Conservation (phyloP, 1,140 invertebrate genomes). For the Trichoplusia ni region DNA sequence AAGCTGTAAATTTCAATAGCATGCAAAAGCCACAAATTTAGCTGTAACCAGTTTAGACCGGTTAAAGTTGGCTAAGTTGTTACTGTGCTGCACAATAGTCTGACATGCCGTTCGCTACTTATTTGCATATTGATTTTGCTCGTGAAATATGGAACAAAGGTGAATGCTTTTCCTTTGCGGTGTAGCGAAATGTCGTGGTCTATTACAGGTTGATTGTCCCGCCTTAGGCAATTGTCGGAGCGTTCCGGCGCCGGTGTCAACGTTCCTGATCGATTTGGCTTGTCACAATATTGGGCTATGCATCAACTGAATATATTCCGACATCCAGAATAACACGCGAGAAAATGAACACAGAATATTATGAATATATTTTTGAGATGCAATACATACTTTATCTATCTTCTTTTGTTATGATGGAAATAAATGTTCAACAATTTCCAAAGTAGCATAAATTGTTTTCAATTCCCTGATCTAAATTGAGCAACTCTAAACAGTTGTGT, state of each 20-base stretch:
- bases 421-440: too few species aligned
- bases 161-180: slow-evolving; percentile 26
- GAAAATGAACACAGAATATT: too few species aligned
- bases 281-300: slow-evolving; percentile 3
- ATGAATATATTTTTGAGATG: too few species aligned
- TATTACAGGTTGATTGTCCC: slow-evolving; percentile 9
- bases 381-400: too few species aligned
- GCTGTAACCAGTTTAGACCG: slow-evolving; percentile 62
- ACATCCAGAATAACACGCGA: too few species aligned
- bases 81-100: slow-evolving; percentile 53
- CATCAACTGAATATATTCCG: slow-evolving; percentile 6
- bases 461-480: too few species aligned
- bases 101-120: slow-evolving; percentile 55
- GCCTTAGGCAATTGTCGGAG: slow-evolving; percentile 14
- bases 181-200: slow-evolving; percentile 12
- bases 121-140: slow-evolving; percentile 66
- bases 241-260: slow-evolving; percentile 2
- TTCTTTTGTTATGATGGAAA: too few species aligned
- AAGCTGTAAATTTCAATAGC: slow-evolving; percentile 77
- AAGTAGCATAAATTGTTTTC: too few species aligned
- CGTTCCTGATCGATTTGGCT: slow-evolving; percentile 3
- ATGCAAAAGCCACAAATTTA: slow-evolving; percentile 76
- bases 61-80: slow-evolving; percentile 61
- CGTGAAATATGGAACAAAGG: slow-evolving; percentile 28
- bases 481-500: too few species aligned